A percentile compares a stretch with the other conserved stretches of the same genome.
Evolutionary conservation across 1,140 invertebrate species (phyloP).

Genomic region (Drosophila pectinifera): DNA sequence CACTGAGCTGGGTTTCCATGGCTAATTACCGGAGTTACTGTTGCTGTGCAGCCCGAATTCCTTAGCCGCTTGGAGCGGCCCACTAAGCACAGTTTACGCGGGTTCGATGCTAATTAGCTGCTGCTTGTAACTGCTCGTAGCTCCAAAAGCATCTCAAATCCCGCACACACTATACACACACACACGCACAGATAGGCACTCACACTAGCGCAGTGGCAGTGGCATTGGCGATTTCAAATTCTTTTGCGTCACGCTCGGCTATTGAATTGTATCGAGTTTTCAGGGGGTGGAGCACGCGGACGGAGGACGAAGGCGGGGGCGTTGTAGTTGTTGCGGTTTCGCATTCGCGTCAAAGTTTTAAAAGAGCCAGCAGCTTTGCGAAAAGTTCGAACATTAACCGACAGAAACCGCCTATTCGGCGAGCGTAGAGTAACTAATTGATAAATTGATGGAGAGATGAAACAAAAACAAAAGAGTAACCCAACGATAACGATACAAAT

Average conservation of each 20-base stretch:
- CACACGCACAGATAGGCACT: constrained; percentile 23
- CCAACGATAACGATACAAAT: too few relatives aligned
- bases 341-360: constrained; percentile 1
- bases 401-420: neutral
- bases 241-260: constrained; percentile 39
- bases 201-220: constrained; percentile 22
- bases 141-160: constrained; percentile 53
- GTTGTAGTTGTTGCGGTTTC: constrained; percentile 10
- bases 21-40: constrained; percentile 66
- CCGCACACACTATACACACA: constrained; percentile 28
- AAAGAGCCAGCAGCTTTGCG: neutral
- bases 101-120: constrained; percentile 55
- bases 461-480: too few relatives aligned
- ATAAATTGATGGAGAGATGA: too few relatives aligned
- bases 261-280: constrained; percentile 23
- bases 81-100: constrained; percentile 39
- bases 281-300: neutral
- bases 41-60: constrained; percentile 42
- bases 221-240: constrained; percentile 42
- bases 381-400: constrained; percentile 1
- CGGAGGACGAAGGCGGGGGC: neutral
- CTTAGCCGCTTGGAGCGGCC: constrained; percentile 28
- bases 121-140: constrained; percentile 16
- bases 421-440: too few relatives aligned
- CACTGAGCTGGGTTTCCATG: constrained; percentile 34